phyloP scores from a whole-genome alignment of 2,113 vertebrate genomes.

The Excalfactoria chinensis region DNA sequence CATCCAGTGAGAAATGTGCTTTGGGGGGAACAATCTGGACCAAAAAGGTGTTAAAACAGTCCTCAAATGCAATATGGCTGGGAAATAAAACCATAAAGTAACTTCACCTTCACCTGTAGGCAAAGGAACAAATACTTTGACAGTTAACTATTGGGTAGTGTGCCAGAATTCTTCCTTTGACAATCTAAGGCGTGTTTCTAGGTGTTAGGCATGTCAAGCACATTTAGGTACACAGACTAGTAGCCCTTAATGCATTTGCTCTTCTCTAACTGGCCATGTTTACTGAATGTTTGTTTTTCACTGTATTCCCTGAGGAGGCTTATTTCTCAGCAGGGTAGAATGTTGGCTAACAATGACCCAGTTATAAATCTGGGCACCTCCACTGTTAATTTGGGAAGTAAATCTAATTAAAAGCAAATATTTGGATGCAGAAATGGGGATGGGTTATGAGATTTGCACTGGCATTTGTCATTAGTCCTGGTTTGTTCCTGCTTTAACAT shows the following conservation, averaged over 20 bases:
- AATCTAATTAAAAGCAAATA: constrained; percentile 53
- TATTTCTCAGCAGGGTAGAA: background rate
- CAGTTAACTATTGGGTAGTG: background rate
- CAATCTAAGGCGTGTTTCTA: background rate
- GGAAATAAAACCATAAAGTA: background rate
- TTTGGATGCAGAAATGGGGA: constrained; percentile 30
- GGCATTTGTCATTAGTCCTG: background rate
- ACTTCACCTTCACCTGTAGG: background rate
- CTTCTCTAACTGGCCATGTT: background rate
- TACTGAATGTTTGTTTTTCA: background rate
- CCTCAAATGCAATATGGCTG: background rate
- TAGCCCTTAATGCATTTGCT: background rate
- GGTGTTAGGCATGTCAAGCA: background rate
- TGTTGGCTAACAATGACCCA: background rate
- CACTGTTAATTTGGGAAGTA: background rate
- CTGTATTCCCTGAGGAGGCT: background rate
- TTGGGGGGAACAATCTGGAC: background rate
- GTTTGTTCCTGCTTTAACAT: background rate
- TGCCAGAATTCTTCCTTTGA: background rate
- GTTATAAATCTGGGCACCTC: background rate
- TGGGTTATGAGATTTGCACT: background rate
- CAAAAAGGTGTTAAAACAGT: background rate
- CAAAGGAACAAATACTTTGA: background rate
- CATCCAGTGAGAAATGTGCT: background rate
- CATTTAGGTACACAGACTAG: background rate